Evolutionary conservation across 2,888 invertebrate genomes (phyloP).

Genomic region (Heliothis peltigera): DNA sequence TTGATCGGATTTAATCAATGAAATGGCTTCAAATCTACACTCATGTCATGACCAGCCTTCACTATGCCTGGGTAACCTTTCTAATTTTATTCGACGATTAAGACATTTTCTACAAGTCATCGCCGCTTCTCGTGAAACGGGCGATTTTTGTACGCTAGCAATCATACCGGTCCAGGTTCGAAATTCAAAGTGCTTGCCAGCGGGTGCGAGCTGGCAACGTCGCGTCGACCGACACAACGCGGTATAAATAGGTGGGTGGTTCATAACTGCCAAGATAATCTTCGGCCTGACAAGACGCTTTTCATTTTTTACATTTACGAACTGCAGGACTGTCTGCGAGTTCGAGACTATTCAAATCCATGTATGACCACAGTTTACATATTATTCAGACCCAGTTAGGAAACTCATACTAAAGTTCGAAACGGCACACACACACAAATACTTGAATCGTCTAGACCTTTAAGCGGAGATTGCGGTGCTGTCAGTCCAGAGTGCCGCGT

Average conservation of each 20-base stretch:
- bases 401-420: too few species aligned
- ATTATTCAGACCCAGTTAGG: too few species aligned
- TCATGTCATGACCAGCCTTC: not conserved
- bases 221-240: constrained; percentile 59
- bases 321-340: constrained; percentile 2
- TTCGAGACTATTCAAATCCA: constrained; percentile 29
- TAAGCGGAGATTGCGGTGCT: too few species aligned
- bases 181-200: constrained; percentile 62
- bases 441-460: too few species aligned
- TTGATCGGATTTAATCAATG: not conserved
- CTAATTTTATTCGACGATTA: not conserved
- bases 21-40: not conserved
- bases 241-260: constrained; percentile 70
- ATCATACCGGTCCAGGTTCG: constrained; percentile 58
- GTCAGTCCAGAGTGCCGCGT: too few species aligned
- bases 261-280: constrained; percentile 68
- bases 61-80: not conserved
- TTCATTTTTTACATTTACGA: constrained; percentile 57
- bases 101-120: too few species aligned
- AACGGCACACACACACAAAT: too few species aligned
- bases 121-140: constrained; percentile 40
- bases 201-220: constrained; percentile 68
- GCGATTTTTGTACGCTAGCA: constrained; percentile 39
- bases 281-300: constrained; percentile 63
- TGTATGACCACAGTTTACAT: too few species aligned